Percentiles rank a stretch among this genome's conserved stretches.
These are phyloP conservation scores for Hoplostethus mediterraneus DNA, from an alignment of 2,797 vertebrate species.

Conservation along the genomic window DNA sequence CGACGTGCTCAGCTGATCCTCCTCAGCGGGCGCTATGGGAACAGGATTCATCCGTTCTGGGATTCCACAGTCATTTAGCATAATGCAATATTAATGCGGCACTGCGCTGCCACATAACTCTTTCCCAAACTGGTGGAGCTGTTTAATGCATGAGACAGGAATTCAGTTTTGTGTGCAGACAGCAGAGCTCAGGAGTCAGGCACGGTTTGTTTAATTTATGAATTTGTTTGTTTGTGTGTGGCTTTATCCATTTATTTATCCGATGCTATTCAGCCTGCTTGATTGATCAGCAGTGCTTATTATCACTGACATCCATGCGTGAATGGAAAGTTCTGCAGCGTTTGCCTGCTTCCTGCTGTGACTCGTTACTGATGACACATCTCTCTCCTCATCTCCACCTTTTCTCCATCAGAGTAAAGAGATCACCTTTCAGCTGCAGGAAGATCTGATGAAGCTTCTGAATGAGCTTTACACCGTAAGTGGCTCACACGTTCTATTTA, in stretches of 20 bases:
- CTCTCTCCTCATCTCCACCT: constrained; percentile 15
- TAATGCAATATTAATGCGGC: constrained; percentile 77
- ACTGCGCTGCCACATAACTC: constrained; percentile 43
- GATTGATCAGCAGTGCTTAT: constrained; percentile 12
- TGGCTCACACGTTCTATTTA: constrained; percentile 5
- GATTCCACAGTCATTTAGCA: constrained; percentile 70
- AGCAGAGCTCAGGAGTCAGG: constrained; percentile 8
- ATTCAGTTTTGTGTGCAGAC: constrained; percentile 16
- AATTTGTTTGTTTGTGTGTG: constrained; percentile 58
- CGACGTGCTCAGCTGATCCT: constrained; percentile 65
- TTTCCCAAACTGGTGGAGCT: constrained; percentile 42
- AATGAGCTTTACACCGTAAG: constrained; percentile 99
- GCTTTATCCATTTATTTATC: constrained; percentile 58
- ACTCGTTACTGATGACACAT: not conserved
- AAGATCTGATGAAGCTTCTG: constrained; percentile 99
- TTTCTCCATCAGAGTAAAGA: constrained; percentile 91
- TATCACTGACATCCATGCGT: not conserved
- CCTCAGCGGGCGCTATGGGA: constrained; percentile 56
- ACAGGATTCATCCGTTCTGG: constrained; percentile 65
- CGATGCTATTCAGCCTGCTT: constrained; percentile 2
- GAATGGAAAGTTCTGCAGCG: not conserved
- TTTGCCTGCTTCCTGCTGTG: not conserved
- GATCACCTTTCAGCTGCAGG: constrained; percentile 97
- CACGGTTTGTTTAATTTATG: constrained; percentile 41
- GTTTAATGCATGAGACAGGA: constrained; percentile 66